phyloP scores from a whole-genome alignment of 2,797 vertebrate genomes.

The Poecilia picta region DNA sequence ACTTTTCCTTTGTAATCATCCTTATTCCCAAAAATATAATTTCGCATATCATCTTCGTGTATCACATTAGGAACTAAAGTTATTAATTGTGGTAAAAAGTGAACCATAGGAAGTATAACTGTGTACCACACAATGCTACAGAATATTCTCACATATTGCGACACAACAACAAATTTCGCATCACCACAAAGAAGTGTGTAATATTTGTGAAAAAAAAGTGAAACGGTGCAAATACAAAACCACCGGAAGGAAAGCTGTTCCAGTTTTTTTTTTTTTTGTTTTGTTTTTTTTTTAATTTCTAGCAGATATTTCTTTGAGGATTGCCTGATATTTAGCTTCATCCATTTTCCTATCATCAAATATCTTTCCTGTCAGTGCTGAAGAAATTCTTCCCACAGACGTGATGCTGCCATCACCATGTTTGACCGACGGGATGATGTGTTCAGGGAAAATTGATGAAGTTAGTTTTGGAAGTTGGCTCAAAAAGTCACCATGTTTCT shows the following conservation, averaged over 20 bases:
- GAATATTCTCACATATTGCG: background rate
- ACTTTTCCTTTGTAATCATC: slow-evolving; percentile 21
- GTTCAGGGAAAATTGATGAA: background rate
- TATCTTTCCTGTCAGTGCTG: background rate
- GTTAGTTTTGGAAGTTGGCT: background rate
- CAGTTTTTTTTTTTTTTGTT: background rate
- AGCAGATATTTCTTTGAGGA: background rate
- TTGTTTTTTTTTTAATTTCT: too few relatives aligned
- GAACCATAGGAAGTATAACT: background rate
- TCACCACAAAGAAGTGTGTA: background rate
- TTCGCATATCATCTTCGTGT: background rate
- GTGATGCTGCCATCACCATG: background rate
- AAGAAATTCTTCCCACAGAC: background rate
- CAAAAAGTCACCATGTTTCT: background rate
- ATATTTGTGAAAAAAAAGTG: background rate
- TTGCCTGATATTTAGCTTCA: background rate
- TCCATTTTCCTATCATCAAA: background rate
- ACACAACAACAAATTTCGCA: background rate
- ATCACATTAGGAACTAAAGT: background rate
- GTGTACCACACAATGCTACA: background rate
- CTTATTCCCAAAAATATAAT: background rate
- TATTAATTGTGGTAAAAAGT: background rate
- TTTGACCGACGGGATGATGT: background rate
- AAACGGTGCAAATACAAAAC: background rate
- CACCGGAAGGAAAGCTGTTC: too few relatives aligned